Evolutionary conservation across 2,113 vertebrate species (phyloP).

Genomic region (Hemiprocne comata): DNA sequence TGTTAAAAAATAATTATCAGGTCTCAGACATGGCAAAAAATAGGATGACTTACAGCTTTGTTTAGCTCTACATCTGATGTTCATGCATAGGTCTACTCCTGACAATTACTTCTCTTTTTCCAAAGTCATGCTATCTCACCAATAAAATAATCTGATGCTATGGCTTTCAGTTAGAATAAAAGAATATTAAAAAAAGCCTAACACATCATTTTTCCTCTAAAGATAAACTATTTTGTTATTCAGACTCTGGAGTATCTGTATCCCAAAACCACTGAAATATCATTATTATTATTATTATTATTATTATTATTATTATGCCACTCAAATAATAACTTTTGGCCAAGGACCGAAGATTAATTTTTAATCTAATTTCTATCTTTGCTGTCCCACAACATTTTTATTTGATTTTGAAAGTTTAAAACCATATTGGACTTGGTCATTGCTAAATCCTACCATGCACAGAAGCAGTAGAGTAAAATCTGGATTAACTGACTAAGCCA

Average conservation of each 20-base stretch:
- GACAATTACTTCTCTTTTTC: neutral
- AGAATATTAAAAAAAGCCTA: neutral
- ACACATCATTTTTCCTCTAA: neutral
- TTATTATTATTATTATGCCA: neutral
- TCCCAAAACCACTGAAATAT: neutral
- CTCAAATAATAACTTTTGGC: neutral
- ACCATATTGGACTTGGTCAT: neutral
- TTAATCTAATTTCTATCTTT: neutral
- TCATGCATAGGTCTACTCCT: neutral
- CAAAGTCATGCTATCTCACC: neutral
- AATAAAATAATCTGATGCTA: neutral
- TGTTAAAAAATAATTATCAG: neutral
- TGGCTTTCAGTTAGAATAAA: neutral
- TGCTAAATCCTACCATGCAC: fast-evolving
- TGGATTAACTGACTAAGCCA: neutral
- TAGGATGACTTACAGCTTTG: neutral
- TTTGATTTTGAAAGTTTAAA: neutral
- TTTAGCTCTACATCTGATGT: neutral
- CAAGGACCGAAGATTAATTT: neutral
- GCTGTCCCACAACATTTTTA: neutral
- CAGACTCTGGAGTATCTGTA: neutral
- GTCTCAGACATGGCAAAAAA: neutral
- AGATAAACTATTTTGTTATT: neutral
- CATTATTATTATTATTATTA: no score
- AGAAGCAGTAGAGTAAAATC: neutral